These are phyloP conservation scores for Dicrostonyx torquatus DNA, from an alignment of 2,797 vertebrate species.

Conservation along the genomic window DNA sequence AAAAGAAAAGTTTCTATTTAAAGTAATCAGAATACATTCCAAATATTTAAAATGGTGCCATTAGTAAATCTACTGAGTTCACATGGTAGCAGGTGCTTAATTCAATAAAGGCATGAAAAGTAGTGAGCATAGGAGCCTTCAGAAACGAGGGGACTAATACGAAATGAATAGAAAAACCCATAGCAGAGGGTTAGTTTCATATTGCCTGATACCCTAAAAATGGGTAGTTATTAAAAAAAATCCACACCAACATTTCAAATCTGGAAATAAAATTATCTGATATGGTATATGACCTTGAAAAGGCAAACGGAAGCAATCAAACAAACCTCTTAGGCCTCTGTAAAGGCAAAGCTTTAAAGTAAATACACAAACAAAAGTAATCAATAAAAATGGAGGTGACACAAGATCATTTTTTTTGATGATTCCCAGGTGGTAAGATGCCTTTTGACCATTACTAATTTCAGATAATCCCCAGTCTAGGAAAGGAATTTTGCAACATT, in stretches of 20 bases:
- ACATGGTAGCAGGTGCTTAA: neutral
- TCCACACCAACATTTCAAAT: neutral
- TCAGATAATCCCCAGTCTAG: neutral
- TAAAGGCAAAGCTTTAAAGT: neutral
- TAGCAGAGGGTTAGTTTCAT: neutral
- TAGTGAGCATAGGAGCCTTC: neutral
- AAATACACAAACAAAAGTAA: neutral
- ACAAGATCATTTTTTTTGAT: neutral
- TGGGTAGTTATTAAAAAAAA: neutral
- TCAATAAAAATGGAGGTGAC: constrained; percentile 1
- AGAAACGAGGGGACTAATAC: fast-evolving
- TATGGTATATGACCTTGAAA: neutral
- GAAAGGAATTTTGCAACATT: neutral
- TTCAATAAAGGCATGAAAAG: neutral
- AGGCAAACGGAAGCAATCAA: constrained; percentile 25
- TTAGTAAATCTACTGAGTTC: neutral
- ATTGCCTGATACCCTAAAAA: neutral
- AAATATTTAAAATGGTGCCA: neutral
- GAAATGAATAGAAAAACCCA: neutral
- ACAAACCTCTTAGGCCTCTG: neutral
- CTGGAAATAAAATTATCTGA: neutral
- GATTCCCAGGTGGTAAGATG: neutral
- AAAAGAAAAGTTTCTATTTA: neutral
- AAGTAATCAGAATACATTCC: neutral
- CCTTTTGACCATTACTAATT: neutral